Percentiles rank a stretch among this genome's conserved stretches.
phyloP scores from a whole-genome alignment of 1,140 invertebrate genomes.

The Drosophila novamexicana region DNA sequence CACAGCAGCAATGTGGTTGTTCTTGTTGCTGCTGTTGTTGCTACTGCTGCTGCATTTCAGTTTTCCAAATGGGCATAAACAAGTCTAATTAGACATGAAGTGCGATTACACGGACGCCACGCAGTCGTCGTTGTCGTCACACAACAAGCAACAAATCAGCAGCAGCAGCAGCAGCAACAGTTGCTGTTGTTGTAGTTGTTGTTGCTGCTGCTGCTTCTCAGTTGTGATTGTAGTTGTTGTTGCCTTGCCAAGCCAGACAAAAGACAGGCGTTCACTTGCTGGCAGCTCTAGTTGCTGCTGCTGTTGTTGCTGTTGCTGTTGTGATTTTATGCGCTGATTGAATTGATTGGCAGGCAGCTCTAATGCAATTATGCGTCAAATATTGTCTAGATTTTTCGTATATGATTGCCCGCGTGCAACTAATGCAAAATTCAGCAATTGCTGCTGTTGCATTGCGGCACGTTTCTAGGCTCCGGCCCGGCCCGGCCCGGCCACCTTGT shows the following conservation, averaged over 20 bases:
- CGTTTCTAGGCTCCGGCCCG: slow-evolving; percentile 39
- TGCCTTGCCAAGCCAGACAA: slow-evolving; percentile 19
- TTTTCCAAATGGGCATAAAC: slow-evolving; percentile 81
- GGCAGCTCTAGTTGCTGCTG: slow-evolving; percentile 25
- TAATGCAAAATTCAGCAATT: slow-evolving; percentile 44
- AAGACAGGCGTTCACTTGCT: neutral
- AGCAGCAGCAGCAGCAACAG: slow-evolving; percentile 23
- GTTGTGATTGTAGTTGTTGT: neutral
- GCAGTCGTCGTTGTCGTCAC: slow-evolving; percentile 61
- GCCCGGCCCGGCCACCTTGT: too few relatives aligned
- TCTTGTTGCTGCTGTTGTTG: slow-evolving; percentile 27
- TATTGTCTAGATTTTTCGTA: slow-evolving; percentile 69
- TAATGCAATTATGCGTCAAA: slow-evolving; percentile 79
- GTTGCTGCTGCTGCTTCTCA: neutral
- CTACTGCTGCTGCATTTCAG: slow-evolving; percentile 40
- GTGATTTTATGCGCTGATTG: slow-evolving; percentile 68
- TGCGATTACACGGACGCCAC: slow-evolving; percentile 79
- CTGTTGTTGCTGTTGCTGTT: slow-evolving; percentile 31
- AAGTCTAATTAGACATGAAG: slow-evolving; percentile 83
- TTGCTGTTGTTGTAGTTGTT: neutral
- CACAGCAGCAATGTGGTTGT: slow-evolving; percentile 15
- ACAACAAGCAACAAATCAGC: slow-evolving; percentile 58
- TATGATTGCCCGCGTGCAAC: slow-evolving; percentile 52
- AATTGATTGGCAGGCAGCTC: slow-evolving; percentile 67
- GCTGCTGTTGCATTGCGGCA: slow-evolving; percentile 54